Percentiles rank a stretch among this genome's conserved stretches.
Evolutionary conservation across 2,888 invertebrate species (phyloP).

Genomic region (Elmis aenea): DNA sequence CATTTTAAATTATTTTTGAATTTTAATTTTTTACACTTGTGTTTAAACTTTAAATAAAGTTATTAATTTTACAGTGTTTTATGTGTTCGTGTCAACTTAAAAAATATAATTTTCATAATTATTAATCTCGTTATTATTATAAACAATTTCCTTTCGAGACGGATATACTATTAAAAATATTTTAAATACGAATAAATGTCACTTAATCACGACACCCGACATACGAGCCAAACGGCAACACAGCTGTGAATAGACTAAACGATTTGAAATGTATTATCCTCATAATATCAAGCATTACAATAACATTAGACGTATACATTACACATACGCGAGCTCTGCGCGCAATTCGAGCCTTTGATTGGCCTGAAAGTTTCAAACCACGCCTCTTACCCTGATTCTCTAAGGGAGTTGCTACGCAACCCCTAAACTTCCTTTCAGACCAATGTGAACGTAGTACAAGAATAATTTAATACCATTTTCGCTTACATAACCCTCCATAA

Average conservation of each 20-base stretch:
- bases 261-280: constrained; percentile 49
- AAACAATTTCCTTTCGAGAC: too few relatives aligned
- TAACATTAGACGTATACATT: constrained; percentile 48
- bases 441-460: too few relatives aligned
- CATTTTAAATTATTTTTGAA: constrained; percentile 22
- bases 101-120: too few relatives aligned
- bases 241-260: constrained; percentile 45
- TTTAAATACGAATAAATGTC: too few relatives aligned
- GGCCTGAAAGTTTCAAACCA: constrained; percentile 33
- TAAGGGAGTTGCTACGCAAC: constrained; percentile 29
- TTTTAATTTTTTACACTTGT: background rate
- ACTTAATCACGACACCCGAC: constrained; percentile 7
- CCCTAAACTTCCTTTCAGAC: too few relatives aligned
- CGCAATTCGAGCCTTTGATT: constrained; percentile 35
- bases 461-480: too few relatives aligned
- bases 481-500: too few relatives aligned
- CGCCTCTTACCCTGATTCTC: constrained; percentile 28
- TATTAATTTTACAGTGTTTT: too few relatives aligned
- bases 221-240: constrained; percentile 30
- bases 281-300: constrained; percentile 49
- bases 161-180: too few relatives aligned
- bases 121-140: too few relatives aligned
- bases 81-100: too few relatives aligned
- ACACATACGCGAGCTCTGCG: constrained; percentile 41
- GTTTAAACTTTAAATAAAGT: constrained; percentile 1